Evolutionary conservation across 2,888 invertebrate genomes (phyloP).

Genomic region (Colletes collaris): DNA sequence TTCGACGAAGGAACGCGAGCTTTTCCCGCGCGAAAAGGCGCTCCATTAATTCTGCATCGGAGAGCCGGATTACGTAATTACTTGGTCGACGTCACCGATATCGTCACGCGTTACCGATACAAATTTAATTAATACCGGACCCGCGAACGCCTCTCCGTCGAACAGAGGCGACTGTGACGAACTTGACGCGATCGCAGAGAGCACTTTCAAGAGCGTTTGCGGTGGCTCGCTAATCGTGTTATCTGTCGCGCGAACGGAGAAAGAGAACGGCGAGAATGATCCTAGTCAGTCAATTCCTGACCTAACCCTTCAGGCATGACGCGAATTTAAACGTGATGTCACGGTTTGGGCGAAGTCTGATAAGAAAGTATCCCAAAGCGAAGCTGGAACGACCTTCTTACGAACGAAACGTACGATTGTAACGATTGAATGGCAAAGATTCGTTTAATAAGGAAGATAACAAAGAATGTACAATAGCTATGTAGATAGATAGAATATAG

Average conservation of each 20-base stretch:
- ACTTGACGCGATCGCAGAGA: slow-evolving; percentile 52
- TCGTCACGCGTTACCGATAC: slow-evolving; percentile 27
- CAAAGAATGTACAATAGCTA: no score
- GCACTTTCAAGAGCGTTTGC: slow-evolving; percentile 35
- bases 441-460: no score
- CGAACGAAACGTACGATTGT: no score
- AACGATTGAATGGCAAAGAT: no score
- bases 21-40: not conserved
- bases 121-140: slow-evolving; percentile 41
- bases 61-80: slow-evolving; percentile 23
- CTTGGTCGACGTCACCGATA: not conserved
- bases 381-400: no score
- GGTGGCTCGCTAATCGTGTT: slow-evolving; percentile 62
- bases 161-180: slow-evolving; percentile 36
- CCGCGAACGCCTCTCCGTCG: slow-evolving; percentile 16
- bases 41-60: not conserved
- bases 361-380: no score
- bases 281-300: not conserved
- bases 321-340: not conserved
- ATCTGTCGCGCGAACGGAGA: slow-evolving; percentile 41
- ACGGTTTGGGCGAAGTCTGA: no score
- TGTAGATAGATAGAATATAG: no score
- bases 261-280: slow-evolving; percentile 25
- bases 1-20: not conserved
- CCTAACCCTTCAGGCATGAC: not conserved